These are phyloP conservation scores for Anthrax anthrax DNA, from an alignment of 2,888 invertebrate species.

Conservation along the genomic window DNA sequence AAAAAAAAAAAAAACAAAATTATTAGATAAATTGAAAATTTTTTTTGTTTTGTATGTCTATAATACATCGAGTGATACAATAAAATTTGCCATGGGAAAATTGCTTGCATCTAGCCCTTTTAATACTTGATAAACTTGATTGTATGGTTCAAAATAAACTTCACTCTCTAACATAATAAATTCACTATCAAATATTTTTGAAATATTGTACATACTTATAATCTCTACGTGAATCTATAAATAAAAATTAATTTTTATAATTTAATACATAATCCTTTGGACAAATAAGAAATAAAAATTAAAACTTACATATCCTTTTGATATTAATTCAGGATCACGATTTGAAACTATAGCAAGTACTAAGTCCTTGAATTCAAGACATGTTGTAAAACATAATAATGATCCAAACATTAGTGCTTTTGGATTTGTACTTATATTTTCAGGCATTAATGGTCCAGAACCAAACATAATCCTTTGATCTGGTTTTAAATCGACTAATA, in stretches of 20 bases:
- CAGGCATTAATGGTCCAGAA: not conserved
- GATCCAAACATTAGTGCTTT: conserved; percentile 39
- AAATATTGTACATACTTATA: conserved; percentile 23
- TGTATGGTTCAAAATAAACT: conserved; percentile 70
- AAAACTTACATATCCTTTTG: conserved; percentile 41
- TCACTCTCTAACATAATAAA: conserved; percentile 61
- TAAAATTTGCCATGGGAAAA: conserved; percentile 54
- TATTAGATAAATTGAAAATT: not conserved
- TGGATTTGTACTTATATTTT: conserved; percentile 3
- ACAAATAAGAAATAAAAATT: conserved; percentile 9
- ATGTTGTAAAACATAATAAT: conserved; percentile 51
- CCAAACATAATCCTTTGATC: conserved; percentile 1
- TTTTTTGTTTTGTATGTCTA: not conserved
- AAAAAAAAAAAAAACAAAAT: not conserved
- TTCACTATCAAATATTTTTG: conserved; percentile 26
- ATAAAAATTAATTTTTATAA: not conserved
- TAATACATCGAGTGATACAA: conserved; percentile 43
- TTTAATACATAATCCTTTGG: too few relatives aligned
- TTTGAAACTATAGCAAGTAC: conserved; percentile 54
- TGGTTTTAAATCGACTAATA: conserved; percentile 21
- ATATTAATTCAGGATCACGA: conserved; percentile 37
- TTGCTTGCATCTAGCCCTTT: conserved; percentile 40
- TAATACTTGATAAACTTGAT: conserved; percentile 56
- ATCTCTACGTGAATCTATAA: conserved; percentile 27
- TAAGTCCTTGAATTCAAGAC: conserved; percentile 50